Evolutionary conservation across 2,797 vertebrate species (phyloP).

Genomic region (Pangasius sanitwongsei): DNA sequence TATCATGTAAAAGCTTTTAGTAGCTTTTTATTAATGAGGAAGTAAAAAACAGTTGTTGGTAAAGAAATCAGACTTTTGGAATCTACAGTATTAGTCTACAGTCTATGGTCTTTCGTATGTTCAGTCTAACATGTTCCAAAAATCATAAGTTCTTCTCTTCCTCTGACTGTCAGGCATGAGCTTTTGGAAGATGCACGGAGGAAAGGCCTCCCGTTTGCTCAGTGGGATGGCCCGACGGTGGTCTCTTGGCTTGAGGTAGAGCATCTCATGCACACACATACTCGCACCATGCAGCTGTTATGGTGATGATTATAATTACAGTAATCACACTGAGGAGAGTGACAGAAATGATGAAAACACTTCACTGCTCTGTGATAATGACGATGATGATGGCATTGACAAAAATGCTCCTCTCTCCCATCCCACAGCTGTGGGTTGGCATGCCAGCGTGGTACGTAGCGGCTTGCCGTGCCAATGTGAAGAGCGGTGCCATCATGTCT

Average conservation of each 20-base stretch:
- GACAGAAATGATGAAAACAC: constrained; percentile 44
- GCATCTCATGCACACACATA: constrained; percentile 14
- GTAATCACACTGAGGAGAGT: constrained; percentile 20
- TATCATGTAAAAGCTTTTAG: not conserved
- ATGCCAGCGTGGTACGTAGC: constrained; percentile 98
- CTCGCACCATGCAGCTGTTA: constrained; percentile 35
- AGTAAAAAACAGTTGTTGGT: not conserved
- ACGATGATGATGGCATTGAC: constrained; percentile 17
- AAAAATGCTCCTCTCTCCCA: constrained; percentile 11
- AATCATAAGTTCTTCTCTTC: not conserved
- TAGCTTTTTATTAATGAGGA: not conserved
- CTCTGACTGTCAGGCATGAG: constrained; percentile 80
- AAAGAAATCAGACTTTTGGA: not conserved
- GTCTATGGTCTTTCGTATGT: not conserved
- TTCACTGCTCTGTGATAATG: constrained; percentile 11
- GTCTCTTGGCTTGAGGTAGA: constrained; percentile 96
- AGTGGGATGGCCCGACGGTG: constrained; percentile 95
- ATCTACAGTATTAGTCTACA: too few species aligned
- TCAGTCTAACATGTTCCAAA: not conserved
- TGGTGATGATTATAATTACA: constrained; percentile 45
- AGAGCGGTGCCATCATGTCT: constrained; percentile 96
- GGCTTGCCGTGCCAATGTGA: constrained; percentile 94
- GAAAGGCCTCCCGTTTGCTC: constrained; percentile 90
- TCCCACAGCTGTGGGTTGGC: constrained; percentile 91
- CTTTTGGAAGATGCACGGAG: constrained; percentile 93